Conservation (phyloP, 2,888 invertebrate species). For the Nomada fabriciana region DNA sequence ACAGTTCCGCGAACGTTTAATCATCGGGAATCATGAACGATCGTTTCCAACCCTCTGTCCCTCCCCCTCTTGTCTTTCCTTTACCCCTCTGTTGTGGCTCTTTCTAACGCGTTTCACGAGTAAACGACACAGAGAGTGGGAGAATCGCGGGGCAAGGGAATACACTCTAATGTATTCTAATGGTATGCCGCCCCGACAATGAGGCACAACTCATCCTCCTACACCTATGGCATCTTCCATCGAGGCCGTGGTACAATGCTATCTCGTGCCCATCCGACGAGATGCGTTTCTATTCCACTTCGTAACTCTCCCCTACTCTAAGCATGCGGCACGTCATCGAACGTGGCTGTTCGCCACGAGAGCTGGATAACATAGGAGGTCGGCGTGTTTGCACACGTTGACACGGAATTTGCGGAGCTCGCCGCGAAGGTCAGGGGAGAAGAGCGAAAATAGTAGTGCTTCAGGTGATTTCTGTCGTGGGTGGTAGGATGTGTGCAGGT, state of each 20-base stretch:
- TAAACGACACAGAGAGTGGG: background rate
- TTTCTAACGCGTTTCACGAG: conserved; percentile 51
- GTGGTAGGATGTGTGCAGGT: background rate
- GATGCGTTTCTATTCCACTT: conserved; percentile 65
- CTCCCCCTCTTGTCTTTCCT: background rate
- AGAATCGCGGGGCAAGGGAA: conserved; percentile 25
- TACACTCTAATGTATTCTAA: conserved; percentile 81
- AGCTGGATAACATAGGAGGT: conserved; percentile 1
- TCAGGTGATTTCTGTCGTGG: background rate
- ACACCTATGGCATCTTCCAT: conserved; percentile 73
- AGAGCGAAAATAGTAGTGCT: conserved; percentile 16
- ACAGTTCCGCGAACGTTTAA: conserved; percentile 73
- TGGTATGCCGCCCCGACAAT: conserved; percentile 84
- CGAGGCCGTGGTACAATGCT: conserved; percentile 63
- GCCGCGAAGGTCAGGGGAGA: conserved; percentile 52
- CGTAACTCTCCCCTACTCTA: conserved; percentile 45
- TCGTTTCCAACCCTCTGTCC: conserved; percentile 54
- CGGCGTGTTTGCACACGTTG: conserved; percentile 58
- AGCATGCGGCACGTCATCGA: conserved; percentile 12
- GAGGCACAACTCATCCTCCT: conserved; percentile 83
- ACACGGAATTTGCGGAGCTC: conserved; percentile 59
- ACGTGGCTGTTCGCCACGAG: conserved; percentile 12
- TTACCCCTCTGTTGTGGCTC: conserved; percentile 15
- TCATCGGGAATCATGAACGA: conserved; percentile 70
- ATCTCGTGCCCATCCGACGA: conserved; percentile 59